Conservation (phyloP, 2,797 vertebrate genomes). For the Craterocephalus amniculus region DNA sequence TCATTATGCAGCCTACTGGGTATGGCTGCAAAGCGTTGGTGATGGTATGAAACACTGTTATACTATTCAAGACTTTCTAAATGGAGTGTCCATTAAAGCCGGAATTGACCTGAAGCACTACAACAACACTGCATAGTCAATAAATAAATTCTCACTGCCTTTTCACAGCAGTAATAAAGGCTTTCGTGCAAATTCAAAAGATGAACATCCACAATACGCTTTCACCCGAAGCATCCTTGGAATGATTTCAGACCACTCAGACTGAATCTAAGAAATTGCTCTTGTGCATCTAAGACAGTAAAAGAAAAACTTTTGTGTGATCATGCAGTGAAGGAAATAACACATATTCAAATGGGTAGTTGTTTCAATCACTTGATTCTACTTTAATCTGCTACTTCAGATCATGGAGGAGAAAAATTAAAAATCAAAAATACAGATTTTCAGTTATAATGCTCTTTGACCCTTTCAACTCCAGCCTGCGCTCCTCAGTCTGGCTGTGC, state of each 20-base stretch:
- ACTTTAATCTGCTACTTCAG: not conserved
- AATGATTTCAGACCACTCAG: not conserved
- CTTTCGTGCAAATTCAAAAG: not conserved
- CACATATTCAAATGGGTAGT: not conserved
- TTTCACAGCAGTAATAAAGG: not conserved
- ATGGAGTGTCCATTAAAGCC: slow-evolving; percentile 58
- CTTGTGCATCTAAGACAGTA: not conserved
- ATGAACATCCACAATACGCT: not conserved
- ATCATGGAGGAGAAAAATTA: not conserved
- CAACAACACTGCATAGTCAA: not conserved
- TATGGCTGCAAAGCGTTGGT: not conserved
- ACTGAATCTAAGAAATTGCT: not conserved
- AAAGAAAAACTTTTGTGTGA: not conserved
- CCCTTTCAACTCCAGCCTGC: too few species aligned
- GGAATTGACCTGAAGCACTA: slow-evolving; percentile 18
- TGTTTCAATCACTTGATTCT: not conserved
- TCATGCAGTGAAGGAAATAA: not conserved
- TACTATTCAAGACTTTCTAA: not conserved
- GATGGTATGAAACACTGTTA: not conserved
- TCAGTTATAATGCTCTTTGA: too few species aligned
- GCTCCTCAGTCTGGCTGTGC: too few species aligned
- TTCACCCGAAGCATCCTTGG: not conserved
- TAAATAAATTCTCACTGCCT: not conserved
- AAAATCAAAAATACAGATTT: not conserved
- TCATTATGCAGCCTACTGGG: not conserved